Base-by-base conservation (phyloP, 37 sponge, comb jelly and placozoan genomes). In the Axinella damicornis region DNA sequence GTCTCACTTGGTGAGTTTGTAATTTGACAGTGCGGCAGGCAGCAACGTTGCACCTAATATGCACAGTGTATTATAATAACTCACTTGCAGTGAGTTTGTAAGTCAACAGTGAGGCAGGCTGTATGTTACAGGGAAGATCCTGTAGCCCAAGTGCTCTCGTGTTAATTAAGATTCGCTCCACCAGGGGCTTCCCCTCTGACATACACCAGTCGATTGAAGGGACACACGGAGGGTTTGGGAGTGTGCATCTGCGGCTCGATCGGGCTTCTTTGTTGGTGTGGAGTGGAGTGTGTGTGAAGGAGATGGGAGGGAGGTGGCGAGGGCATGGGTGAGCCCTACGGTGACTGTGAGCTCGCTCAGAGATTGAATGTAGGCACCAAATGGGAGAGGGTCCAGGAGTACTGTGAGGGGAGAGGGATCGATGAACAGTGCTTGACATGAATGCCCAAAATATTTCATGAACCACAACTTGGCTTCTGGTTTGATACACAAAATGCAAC, bases 121-220 rank as follows among this genome's bases (percentile, higher is more conserved):
- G n/a, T n/a, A 89, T 59, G 27, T 89, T 75, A 35, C 79, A n/a
- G 0, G 95, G 83, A 17, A 94, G 79, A 24, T 87, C 82, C 16
- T 72, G 71, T 46, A 97, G 59, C 19, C 82, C 76, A 22, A 97
- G 89, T 17, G 87, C 85, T 6, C 30, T 36, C 0, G 78, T 81
- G 52, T 94, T 94, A 53, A 89, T 80, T 35, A 96, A 28, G 0
- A 96, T 32, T 24, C 57, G 16, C 6, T 79, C 19, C 35, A 97
- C 78, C 32, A 92, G 53, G 21, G 36, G 16, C 54, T 16, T 39
- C 34, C 80, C 73, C 34, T 59, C 39, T 22, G 61, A 14, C 52
- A 80, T 86, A 97, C 62, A 97, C 91, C 22, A 94, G 56, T 33
- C 97, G 87, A 35, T 64, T 79, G 70, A 94, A 97, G n/a, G 95